These are phyloP conservation scores for Corythornis leucogaster DNA, from an alignment of 2,797 vertebrate genomes.

Conservation along the genomic window DNA sequence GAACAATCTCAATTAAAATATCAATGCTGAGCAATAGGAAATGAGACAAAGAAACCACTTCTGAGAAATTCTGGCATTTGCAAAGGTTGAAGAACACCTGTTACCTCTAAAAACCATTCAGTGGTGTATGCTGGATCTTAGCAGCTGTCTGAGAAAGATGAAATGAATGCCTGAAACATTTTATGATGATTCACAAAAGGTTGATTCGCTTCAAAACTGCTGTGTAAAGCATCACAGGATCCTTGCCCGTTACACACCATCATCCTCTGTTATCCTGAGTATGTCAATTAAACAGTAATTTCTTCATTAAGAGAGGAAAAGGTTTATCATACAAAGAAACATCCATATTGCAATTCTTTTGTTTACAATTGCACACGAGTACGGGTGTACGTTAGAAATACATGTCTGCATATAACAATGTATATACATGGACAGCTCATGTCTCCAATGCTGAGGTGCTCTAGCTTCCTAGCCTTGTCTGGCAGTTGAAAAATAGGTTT, in stretches of 20 bases:
- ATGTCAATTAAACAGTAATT: conserved; percentile 92
- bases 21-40: conserved; percentile 52
- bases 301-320: conserved; percentile 88
- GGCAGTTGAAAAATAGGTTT: conserved; percentile 81
- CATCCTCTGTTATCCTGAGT: conserved; percentile 96
- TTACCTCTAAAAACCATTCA: conserved; percentile 48
- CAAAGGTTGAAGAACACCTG: conserved; percentile 50
- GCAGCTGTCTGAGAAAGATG: conserved; percentile 71
- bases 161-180: conserved; percentile 68
- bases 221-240: conserved; percentile 79
- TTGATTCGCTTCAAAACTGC: conserved; percentile 75
- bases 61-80: conserved; percentile 68
- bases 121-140: conserved; percentile 57
- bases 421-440: conserved; percentile 86
- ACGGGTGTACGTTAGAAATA: conserved; percentile 83
- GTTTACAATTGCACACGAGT: conserved; percentile 88
- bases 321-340: conserved; percentile 93
- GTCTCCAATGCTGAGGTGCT: conserved; percentile 83
- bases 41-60: conserved; percentile 53
- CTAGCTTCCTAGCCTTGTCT: conserved; percentile 79
- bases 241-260: conserved; percentile 83
- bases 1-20: conserved; percentile 71
- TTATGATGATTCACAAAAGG: conserved; percentile 61
- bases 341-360: conserved; percentile 84
- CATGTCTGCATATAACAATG: conserved; percentile 83